Conservation (phyloP, 2,888 invertebrate genomes). For the Hybos culiciformis region DNA sequence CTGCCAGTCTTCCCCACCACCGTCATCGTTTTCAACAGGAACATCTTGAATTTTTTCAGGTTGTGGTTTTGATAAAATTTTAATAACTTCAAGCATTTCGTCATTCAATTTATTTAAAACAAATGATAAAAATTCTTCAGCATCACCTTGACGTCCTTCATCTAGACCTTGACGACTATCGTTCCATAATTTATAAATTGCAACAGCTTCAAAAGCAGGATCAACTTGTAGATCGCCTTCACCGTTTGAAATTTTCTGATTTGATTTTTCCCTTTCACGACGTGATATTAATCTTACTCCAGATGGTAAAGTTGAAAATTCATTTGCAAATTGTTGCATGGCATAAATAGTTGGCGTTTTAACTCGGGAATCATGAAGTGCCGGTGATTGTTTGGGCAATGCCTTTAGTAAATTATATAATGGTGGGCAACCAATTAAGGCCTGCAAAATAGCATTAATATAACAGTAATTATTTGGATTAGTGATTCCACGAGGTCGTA, state of each 20-base stretch:
- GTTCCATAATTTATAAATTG: slow-evolving; percentile 71
- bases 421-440: slow-evolving; percentile 85
- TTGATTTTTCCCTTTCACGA: slow-evolving; percentile 29
- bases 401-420: slow-evolving; percentile 82
- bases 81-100: slow-evolving; percentile 82
- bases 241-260: slow-evolving; percentile 30
- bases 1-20: slow-evolving; percentile 36
- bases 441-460: slow-evolving; percentile 89
- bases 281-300: slow-evolving; percentile 39
- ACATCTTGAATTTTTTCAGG: slow-evolving; percentile 38
- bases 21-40: slow-evolving; percentile 30
- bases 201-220: slow-evolving; percentile 78
- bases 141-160: slow-evolving; percentile 91
- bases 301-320: slow-evolving; percentile 56
- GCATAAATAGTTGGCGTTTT: slow-evolving; percentile 81
- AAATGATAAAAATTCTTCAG: slow-evolving; percentile 90
- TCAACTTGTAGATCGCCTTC: slow-evolving; percentile 53
- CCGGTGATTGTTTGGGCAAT: slow-evolving; percentile 49
- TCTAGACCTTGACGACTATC: slow-evolving; percentile 55
- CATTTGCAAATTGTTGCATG: slow-evolving; percentile 65
- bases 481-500: slow-evolving; percentile 79
- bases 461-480: slow-evolving; percentile 95
- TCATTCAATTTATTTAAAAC: slow-evolving; percentile 89
- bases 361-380: slow-evolving; percentile 41
- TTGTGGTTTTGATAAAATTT: slow-evolving; percentile 42